phyloP scores from a whole-genome alignment of 1,140 invertebrate genomes.

The Drosophila busckii region DNA sequence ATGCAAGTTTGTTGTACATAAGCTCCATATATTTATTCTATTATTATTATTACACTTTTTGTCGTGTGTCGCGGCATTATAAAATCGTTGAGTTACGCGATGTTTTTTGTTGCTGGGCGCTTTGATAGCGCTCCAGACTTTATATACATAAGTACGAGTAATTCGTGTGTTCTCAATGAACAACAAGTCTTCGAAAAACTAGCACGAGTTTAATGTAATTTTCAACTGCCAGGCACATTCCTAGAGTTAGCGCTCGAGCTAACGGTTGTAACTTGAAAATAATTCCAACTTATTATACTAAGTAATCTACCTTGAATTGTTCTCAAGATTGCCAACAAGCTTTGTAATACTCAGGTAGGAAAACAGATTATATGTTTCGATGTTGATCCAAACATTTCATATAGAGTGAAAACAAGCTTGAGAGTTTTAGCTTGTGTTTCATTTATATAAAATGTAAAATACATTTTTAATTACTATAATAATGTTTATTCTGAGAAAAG shows the following conservation, averaged over 20 bases:
- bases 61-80: conserved; percentile 35
- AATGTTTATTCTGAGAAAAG: no score
- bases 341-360: no score
- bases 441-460: no score
- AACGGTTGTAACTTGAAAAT: conserved; percentile 2
- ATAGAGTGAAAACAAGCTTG: no score
- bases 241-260: conserved; percentile 3
- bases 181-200: conserved; percentile 18
- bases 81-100: conserved; percentile 68
- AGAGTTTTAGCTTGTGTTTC: no score
- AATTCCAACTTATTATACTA: no score
- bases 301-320: no score
- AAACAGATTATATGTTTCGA: no score
- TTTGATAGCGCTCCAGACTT: conserved; percentile 13
- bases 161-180: conserved; percentile 38
- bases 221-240: conserved; percentile 43
- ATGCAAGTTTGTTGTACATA: conserved; percentile 1
- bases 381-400: no score
- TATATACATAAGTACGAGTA: conserved; percentile 8
- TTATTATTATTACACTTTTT: conserved; percentile 36
- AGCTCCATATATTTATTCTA: conserved; percentile 11
- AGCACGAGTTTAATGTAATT: conserved; percentile 29
- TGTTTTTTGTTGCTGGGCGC: conserved; percentile 33
- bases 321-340: no score
- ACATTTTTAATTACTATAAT: no score